Conservation (phyloP, 2,888 invertebrate species). For the Helicoverpa assulta region DNA sequence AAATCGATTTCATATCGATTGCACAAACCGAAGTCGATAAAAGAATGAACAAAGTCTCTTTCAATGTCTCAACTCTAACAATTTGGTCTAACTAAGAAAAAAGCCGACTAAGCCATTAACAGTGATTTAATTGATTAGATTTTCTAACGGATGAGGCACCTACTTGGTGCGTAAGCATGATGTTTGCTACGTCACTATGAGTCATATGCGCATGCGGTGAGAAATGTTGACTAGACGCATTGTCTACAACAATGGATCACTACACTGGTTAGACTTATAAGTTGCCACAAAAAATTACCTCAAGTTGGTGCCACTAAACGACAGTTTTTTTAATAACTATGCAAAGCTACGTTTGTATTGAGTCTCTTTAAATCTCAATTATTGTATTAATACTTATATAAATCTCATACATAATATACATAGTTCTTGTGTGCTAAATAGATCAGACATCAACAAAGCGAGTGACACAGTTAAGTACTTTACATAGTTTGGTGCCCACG, state of each 20-base stretch:
- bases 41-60: constrained; percentile 32
- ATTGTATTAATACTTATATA: constrained; percentile 15
- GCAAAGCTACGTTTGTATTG: constrained; percentile 36
- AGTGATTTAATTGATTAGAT: constrained; percentile 66
- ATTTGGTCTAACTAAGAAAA: constrained; percentile 44
- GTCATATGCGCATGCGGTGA: constrained; percentile 81
- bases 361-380: constrained; percentile 28
- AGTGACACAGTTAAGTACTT: background rate
- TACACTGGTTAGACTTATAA: constrained; percentile 83
- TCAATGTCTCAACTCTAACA: constrained; percentile 26
- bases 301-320: constrained; percentile 69
- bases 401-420: constrained; percentile 18
- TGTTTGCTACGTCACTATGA: constrained; percentile 81
- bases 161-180: constrained; percentile 78
- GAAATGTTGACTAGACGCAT: constrained; percentile 85
- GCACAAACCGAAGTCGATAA: constrained; percentile 34
- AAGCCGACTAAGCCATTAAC: constrained; percentile 61
- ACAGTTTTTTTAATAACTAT: constrained; percentile 53
- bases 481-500: no score
- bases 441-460: background rate
- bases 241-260: constrained; percentile 87
- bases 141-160: constrained; percentile 72
- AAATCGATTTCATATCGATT: constrained; percentile 56
- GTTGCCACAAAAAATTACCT: constrained; percentile 80
- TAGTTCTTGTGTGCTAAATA: constrained; percentile 17